phyloP scores from a whole-genome alignment of 1,140 invertebrate species.

The Platorchestia sp. region DNA sequence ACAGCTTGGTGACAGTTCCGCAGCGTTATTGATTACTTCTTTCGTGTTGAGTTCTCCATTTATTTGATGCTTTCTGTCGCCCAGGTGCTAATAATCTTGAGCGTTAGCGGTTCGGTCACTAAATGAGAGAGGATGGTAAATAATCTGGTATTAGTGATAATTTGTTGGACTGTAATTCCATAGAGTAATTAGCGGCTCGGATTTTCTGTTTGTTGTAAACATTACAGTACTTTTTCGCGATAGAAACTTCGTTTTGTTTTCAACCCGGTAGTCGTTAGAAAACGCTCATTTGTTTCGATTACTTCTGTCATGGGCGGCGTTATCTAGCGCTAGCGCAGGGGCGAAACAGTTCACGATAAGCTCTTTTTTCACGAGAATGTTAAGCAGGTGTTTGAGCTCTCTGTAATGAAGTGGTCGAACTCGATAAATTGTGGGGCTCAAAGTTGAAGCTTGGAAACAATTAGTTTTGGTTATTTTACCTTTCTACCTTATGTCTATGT shows the following conservation, averaged over 20 bases:
- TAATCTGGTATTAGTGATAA: not conserved
- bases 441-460: too few relatives aligned
- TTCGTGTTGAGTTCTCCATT: not conserved
- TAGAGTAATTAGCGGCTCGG: not conserved
- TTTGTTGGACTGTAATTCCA: not conserved
- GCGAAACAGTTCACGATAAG: not conserved
- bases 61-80: not conserved
- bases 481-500: too few relatives aligned
- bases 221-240: not conserved
- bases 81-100: not conserved
- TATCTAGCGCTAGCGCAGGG: not conserved
- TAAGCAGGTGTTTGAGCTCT: not conserved
- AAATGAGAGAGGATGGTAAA: too few relatives aligned
- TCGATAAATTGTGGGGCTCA: not conserved
- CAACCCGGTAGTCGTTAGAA: not conserved
- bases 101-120: too few relatives aligned
- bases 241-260: not conserved
- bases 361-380: not conserved
- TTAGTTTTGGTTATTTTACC: too few relatives aligned
- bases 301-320: not conserved
- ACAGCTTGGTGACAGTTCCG: too few relatives aligned
- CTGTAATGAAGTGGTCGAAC: not conserved
- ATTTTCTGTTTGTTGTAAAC: not conserved
- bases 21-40: not conserved
- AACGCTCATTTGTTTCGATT: not conserved